Conservation (phyloP, 2,113 vertebrate genomes). For the Neodontobutis hainanensis region DNA sequence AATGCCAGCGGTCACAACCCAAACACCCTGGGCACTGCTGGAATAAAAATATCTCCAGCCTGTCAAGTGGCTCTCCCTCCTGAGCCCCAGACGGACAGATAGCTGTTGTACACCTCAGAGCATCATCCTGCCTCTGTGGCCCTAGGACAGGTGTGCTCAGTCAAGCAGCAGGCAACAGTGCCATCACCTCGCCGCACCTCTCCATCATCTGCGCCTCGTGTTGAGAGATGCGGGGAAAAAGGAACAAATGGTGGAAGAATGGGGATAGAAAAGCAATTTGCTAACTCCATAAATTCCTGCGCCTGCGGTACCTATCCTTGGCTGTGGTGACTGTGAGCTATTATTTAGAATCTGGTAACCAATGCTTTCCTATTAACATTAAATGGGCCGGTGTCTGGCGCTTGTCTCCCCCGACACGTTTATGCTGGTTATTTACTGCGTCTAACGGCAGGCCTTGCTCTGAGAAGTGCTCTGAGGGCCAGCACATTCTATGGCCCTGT, state of each 20-base stretch:
- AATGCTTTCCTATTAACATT: conserved; percentile 74
- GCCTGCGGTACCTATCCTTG: conserved; percentile 58
- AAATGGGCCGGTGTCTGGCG: conserved; percentile 69
- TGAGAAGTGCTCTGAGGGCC: conserved; percentile 34
- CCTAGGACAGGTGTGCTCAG: conserved; percentile 56
- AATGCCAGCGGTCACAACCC: conserved; percentile 31
- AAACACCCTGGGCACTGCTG: conserved; percentile 37
- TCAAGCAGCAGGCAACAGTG: conserved; percentile 41
- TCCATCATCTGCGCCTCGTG: conserved; percentile 53
- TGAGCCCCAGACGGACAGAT: conserved; percentile 49
- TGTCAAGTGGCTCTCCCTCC: conserved; percentile 50
- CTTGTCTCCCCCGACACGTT: conserved; percentile 69
- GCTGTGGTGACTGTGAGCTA: conserved; percentile 58
- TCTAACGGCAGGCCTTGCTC: conserved; percentile 51
- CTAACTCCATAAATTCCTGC: conserved; percentile 73
- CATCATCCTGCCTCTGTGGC: conserved; percentile 49
- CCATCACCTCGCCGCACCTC: conserved; percentile 44
- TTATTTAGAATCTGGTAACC: conserved; percentile 79
- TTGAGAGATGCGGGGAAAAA: conserved; percentile 41
- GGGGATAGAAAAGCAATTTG: conserved; percentile 74
- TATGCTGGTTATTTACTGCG: conserved; percentile 74
- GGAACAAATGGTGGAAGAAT: conserved; percentile 56
- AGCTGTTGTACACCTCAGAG: conserved; percentile 48
- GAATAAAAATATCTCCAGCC: conserved; percentile 55
- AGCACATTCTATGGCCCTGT: conserved; percentile 26